Evolutionary conservation across 2,888 invertebrate genomes (phyloP).

Genomic region (Galeruca laticollis): DNA sequence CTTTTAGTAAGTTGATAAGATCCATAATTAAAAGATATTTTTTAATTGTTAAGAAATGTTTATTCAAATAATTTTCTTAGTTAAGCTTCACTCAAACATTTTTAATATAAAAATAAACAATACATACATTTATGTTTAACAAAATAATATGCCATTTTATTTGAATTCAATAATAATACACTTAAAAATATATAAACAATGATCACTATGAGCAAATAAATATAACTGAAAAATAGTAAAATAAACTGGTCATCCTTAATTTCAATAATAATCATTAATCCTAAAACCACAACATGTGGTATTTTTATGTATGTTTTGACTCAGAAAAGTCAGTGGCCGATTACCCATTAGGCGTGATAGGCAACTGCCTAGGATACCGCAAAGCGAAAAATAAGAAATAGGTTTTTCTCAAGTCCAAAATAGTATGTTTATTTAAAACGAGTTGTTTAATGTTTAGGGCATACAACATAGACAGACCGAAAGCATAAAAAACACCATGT

Average conservation of each 20-base stretch:
- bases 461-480: no score
- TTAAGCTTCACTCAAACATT: background rate
- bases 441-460: no score
- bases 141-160: background rate
- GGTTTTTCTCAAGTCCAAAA: no score
- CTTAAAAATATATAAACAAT: background rate
- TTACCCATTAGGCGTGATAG: no score
- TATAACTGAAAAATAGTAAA: background rate
- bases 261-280: background rate
- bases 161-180: background rate
- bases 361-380: no score
- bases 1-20: no score
- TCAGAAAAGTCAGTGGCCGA: no score
- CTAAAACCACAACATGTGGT: background rate
- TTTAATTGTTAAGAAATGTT: background rate
- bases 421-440: no score
- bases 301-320: background rate
- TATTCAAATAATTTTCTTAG: background rate
- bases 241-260: no score
- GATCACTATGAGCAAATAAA: background rate
- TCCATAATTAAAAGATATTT: background rate
- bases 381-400: no score
- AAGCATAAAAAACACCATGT: no score
- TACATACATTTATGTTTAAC: background rate
- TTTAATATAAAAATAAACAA: background rate